Percentiles rank a stretch among this genome's conserved stretches.
phyloP scores from a whole-genome alignment of 2,888 invertebrate species.

The Mantis religiosa region DNA sequence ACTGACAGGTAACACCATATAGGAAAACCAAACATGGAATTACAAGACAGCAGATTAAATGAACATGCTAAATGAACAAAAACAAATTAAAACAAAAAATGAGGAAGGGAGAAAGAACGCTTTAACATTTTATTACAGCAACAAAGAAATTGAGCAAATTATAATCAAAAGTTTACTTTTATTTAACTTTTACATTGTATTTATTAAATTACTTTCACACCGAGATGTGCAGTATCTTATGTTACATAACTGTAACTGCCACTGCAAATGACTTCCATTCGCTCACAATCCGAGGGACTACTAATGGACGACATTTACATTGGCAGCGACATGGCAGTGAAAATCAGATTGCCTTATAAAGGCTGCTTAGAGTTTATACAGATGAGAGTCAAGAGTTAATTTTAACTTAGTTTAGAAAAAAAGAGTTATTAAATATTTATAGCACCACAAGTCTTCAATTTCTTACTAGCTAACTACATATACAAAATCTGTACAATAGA shows the following conservation, averaged over 20 bases:
- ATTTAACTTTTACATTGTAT: no score
- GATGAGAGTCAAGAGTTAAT: neutral
- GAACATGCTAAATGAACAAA: no score
- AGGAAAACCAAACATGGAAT: no score
- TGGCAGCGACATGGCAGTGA: neutral
- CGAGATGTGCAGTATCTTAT: neutral
- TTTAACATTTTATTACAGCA: no score
- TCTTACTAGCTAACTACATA: neutral
- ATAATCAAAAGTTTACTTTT: no score
- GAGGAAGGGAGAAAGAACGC: no score
- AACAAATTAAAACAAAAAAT: no score
- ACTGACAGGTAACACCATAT: no score
- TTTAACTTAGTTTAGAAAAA: neutral
- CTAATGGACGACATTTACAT: neutral
- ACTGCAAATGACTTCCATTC: neutral
- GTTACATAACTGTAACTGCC: neutral
- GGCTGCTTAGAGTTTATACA: neutral
- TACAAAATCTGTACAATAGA: neutral
- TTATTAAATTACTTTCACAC: neutral
- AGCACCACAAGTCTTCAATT: neutral
- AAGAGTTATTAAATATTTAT: neutral
- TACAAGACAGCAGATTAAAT: no score
- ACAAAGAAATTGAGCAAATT: no score
- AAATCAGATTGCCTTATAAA: neutral
- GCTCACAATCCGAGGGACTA: neutral